phyloP scores from a whole-genome alignment of 2,113 vertebrate genomes.

The Heteronetta atricapilla region DNA sequence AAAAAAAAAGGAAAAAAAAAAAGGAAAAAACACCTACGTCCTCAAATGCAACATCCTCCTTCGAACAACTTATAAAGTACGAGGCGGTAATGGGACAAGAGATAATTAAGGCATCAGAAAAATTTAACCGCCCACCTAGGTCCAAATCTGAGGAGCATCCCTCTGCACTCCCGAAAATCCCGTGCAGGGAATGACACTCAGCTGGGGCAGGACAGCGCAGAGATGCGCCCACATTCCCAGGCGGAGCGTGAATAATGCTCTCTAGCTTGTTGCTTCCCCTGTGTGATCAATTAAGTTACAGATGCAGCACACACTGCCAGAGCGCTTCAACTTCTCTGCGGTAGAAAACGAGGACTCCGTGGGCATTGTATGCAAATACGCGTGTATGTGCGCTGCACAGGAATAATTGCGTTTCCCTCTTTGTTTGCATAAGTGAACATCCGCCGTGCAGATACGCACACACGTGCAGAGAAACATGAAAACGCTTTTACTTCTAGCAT shows the following conservation, averaged over 20 bases:
- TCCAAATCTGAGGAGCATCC: neutral
- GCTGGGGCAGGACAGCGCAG: neutral
- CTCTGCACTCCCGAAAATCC: neutral
- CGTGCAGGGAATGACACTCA: neutral
- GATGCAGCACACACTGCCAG: neutral
- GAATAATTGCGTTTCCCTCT: neutral
- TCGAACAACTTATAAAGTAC: neutral
- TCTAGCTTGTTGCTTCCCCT: slow-evolving; percentile 62
- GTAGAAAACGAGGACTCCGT: neutral
- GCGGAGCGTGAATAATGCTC: neutral
- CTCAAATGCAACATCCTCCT: neutral
- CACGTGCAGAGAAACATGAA: slow-evolving; percentile 19
- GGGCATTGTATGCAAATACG: slow-evolving; percentile 49
- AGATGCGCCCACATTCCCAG: neutral
- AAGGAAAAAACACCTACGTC: neutral
- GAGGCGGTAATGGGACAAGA: neutral
- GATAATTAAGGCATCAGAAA: neutral
- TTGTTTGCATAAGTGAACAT: slow-evolving; percentile 21
- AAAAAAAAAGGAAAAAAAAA: neutral
- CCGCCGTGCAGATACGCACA: neutral
- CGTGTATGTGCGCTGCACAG: neutral
- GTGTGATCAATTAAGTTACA: slow-evolving; percentile 42
- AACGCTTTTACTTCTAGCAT: slow-evolving; percentile 2
- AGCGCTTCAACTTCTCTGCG: slow-evolving; percentile 18
- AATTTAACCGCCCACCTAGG: neutral